Evolutionary conservation across 1,140 invertebrate species (phyloP).

Genomic region (Apis florea): DNA sequence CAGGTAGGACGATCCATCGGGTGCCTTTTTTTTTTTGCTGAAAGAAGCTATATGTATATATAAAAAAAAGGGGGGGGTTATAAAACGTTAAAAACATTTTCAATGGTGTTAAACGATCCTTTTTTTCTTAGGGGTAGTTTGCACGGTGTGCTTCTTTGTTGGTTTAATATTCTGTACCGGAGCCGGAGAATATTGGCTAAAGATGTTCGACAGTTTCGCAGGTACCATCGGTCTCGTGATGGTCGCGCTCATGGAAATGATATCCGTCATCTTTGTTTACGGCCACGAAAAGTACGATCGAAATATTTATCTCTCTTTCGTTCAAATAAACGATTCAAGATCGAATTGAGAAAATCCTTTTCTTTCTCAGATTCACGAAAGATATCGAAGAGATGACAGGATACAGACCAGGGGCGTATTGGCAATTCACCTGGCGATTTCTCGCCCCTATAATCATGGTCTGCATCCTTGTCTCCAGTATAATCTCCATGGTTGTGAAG

Average conservation of each 20-base stretch:
- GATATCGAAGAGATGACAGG: constrained; percentile 95
- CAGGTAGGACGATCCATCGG: constrained; percentile 80
- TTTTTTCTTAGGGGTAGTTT: constrained; percentile 85
- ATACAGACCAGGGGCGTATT: constrained; percentile 90
- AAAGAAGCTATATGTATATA: no score
- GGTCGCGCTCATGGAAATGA: constrained; percentile 94
- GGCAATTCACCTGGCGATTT: constrained; percentile 94
- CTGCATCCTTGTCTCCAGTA: constrained; percentile 88
- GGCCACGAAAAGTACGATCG: constrained; percentile 90
- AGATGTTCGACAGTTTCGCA: constrained; percentile 96
- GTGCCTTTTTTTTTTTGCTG: not conserved
- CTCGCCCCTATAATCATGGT: constrained; percentile 92
- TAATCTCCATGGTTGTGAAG: constrained; percentile 89
- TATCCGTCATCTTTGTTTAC: constrained; percentile 94
- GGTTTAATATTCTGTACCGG: constrained; percentile 95
- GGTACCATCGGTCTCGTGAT: constrained; percentile 95
- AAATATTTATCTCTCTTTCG: not conserved
- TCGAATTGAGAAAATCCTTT: not conserved
- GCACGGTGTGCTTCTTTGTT: constrained; percentile 90
- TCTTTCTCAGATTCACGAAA: constrained; percentile 86
- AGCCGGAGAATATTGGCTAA: constrained; percentile 96
- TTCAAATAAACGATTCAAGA: no score
- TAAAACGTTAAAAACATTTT: no score
- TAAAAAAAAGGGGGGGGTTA: no score
- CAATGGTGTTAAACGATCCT: not conserved